Conservation (phyloP, 2,797 vertebrate species). For the Xyrichtys novacula region DNA sequence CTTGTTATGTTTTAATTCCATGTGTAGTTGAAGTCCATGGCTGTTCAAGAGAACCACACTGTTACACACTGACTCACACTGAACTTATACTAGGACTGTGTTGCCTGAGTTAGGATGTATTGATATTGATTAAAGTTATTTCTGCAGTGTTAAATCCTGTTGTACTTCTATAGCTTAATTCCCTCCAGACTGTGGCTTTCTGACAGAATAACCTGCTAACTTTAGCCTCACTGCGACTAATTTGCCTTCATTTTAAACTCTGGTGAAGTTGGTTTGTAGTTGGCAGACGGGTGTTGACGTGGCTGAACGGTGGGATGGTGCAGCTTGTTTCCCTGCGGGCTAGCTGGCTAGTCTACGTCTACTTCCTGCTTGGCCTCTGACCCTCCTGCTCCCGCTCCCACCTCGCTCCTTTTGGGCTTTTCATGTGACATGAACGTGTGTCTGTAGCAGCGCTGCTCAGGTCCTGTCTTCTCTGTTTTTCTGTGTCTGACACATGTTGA, state of each 20-base stretch:
- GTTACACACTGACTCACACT: too few species aligned
- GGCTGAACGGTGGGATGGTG: constrained; percentile 45
- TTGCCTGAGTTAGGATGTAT: too few species aligned
- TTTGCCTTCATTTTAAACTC: not conserved
- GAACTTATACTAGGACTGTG: too few species aligned
- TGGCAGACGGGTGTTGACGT: constrained; percentile 47
- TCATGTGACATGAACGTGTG: constrained; percentile 54
- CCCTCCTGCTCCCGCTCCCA: constrained; percentile 84
- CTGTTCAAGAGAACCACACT: too few species aligned
- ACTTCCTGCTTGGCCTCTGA: constrained; percentile 84
- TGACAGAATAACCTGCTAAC: constrained; percentile 32
- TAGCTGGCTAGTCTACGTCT: constrained; percentile 69
- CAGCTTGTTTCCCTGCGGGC: constrained; percentile 56
- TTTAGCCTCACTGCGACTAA: constrained; percentile 41
- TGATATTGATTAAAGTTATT: too few species aligned
- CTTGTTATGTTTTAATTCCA: too few species aligned
- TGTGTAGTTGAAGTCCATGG: too few species aligned
- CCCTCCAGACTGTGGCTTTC: constrained; percentile 55
- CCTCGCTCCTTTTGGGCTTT: constrained; percentile 72
- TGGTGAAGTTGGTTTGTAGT: constrained; percentile 37
- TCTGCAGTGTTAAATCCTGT: too few species aligned
- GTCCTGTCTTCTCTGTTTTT: constrained; percentile 48
- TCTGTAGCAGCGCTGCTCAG: constrained; percentile 52
- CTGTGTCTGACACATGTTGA: not conserved
- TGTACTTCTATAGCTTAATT: not conserved